phyloP scores from a whole-genome alignment of 2,888 invertebrate species.

The Leptinotarsa haldemani region DNA sequence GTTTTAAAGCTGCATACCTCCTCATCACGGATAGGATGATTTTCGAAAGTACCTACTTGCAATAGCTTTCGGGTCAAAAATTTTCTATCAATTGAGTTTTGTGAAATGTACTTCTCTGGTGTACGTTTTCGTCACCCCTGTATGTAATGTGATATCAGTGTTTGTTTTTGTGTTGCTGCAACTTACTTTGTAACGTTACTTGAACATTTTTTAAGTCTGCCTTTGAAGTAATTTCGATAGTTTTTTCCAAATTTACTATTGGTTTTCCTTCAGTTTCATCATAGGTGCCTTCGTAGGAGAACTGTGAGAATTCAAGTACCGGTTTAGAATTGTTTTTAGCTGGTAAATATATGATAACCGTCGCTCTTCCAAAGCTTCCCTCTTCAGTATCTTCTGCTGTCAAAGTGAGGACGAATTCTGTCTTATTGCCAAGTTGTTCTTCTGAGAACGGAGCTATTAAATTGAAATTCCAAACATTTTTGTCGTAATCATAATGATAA shows the following conservation, averaged over 20 bases:
- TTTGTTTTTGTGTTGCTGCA: not conserved
- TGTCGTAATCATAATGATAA: not conserved
- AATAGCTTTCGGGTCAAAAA: too few relatives aligned
- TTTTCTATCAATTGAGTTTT: too few relatives aligned
- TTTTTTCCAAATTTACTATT: slow-evolving; percentile 18
- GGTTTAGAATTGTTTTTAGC: not conserved
- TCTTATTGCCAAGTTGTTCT: slow-evolving; percentile 29
- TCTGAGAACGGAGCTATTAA: slow-evolving; percentile 30
- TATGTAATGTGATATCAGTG: too few relatives aligned
- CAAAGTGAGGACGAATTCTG: slow-evolving; percentile 42
- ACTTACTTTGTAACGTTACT: slow-evolving; percentile 27
- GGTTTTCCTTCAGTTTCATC: slow-evolving; percentile 14
- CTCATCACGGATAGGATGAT: too few relatives aligned
- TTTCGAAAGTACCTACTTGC: too few relatives aligned
- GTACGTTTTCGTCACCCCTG: too few relatives aligned
- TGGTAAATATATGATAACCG: slow-evolving; percentile 40
- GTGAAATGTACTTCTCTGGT: too few relatives aligned
- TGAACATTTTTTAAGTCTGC: slow-evolving; percentile 4
- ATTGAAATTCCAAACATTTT: slow-evolving; percentile 19
- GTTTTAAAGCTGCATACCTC: too few relatives aligned
- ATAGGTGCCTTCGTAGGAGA: slow-evolving; percentile 32
- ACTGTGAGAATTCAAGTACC: slow-evolving; percentile 17
- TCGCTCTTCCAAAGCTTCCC: slow-evolving; percentile 29
- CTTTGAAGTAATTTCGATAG: slow-evolving; percentile 20
- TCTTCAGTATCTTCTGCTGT: slow-evolving; percentile 36